These are phyloP conservation scores for Brachycybe producta DNA, from an alignment of 2,888 invertebrate species.

Conservation along the genomic window DNA sequence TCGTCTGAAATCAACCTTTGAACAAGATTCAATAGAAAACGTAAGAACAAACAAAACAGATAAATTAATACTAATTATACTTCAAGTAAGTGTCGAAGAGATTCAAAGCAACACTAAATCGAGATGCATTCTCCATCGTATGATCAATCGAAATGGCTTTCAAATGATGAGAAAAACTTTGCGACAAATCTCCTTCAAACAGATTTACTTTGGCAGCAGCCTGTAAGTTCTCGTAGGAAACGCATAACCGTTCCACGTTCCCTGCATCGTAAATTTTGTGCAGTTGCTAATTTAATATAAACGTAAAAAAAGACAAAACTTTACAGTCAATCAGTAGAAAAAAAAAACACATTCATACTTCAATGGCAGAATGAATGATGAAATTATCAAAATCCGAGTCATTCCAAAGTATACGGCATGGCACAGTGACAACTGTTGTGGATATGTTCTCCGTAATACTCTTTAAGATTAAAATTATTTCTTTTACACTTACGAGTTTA, in stretches of 20 bases:
- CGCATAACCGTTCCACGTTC: constrained; percentile 26
- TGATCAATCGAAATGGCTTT: constrained; percentile 26
- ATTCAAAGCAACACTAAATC: background rate
- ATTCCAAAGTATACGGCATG: too few relatives aligned
- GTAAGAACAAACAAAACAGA: background rate
- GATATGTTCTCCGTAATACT: too few relatives aligned
- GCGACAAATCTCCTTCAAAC: constrained; percentile 35
- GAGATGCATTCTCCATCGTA: background rate
- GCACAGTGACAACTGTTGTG: too few relatives aligned
- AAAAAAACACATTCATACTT: background rate
- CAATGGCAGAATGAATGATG: constrained; percentile 35
- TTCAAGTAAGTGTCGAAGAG: background rate
- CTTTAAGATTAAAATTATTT: too few relatives aligned
- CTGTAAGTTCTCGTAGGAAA: constrained; percentile 37
- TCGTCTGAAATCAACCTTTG: background rate
- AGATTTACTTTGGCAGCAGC: constrained; percentile 38
- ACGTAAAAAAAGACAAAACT: background rate
- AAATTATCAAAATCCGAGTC: constrained; percentile 37
- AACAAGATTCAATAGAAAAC: background rate
- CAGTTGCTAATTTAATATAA: background rate
- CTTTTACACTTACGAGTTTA: too few relatives aligned
- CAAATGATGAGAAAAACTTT: constrained; percentile 36
- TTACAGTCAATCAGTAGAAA: background rate
- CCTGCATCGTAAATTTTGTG: background rate
- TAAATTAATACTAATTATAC: background rate